These are phyloP conservation scores for Epistrophe eligans DNA, from an alignment of 2,888 invertebrate species.

Conservation along the genomic window DNA sequence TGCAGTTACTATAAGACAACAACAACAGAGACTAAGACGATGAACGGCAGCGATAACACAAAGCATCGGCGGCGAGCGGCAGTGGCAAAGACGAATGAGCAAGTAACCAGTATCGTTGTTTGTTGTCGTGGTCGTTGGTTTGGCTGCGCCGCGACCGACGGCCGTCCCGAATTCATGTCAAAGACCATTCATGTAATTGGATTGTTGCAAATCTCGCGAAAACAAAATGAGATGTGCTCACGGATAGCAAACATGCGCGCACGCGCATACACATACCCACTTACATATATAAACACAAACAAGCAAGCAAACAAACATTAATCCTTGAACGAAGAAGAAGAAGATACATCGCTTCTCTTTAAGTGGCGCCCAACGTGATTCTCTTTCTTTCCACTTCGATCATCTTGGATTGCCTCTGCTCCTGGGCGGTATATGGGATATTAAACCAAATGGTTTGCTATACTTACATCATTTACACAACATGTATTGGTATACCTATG, in stretches of 20 bases:
- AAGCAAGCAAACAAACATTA: constrained; percentile 15
- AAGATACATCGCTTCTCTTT: constrained; percentile 64
- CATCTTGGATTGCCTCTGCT: constrained; percentile 24
- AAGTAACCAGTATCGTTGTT: constrained; percentile 15
- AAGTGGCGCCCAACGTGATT: constrained; percentile 72
- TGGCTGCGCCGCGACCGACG: not conserved
- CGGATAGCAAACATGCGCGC: constrained; percentile 75
- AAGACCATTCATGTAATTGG: constrained; percentile 76
- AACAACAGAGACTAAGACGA: constrained; percentile 14
- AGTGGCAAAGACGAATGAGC: constrained; percentile 63
- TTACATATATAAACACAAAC: not conserved
- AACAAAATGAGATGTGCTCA: constrained; percentile 76
- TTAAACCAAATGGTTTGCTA: constrained; percentile 73
- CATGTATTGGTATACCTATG: constrained; percentile 69
- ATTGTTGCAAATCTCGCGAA: constrained; percentile 76
- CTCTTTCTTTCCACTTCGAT: constrained; percentile 10
- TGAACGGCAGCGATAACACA: constrained; percentile 49
- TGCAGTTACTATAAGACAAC: not conserved
- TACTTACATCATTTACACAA: constrained; percentile 75
- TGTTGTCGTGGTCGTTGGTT: constrained; percentile 3
- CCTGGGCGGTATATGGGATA: constrained; percentile 74
- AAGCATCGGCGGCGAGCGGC: constrained; percentile 41
- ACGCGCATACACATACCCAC: constrained; percentile 59
- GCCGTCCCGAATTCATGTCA: constrained; percentile 65
- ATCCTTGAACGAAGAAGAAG: not conserved